These are phyloP conservation scores for Bombus breviceps DNA, from an alignment of 1,140 invertebrate species.

Conservation along the genomic window DNA sequence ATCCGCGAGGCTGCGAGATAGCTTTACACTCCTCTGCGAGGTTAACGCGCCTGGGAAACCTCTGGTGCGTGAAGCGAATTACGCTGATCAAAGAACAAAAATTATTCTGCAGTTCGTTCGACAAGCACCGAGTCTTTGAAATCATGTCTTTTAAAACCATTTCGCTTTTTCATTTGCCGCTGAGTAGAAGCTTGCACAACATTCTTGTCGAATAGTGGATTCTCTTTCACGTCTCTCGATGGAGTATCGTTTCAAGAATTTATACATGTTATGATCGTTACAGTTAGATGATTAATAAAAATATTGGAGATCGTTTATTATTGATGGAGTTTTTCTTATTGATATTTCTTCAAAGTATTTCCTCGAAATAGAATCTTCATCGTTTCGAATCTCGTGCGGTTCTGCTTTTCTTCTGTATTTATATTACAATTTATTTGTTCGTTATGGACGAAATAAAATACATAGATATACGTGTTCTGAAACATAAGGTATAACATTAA, in stretches of 20 bases:
- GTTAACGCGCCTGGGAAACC: not conserved
- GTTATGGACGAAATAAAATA: too few species aligned
- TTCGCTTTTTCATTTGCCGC: slow-evolving; percentile 44
- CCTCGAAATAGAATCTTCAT: too few species aligned
- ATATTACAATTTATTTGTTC: too few species aligned
- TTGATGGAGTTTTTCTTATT: too few species aligned
- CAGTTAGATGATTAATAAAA: too few species aligned
- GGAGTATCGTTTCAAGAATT: not conserved
- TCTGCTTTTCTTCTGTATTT: too few species aligned
- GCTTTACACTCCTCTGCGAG: not conserved
- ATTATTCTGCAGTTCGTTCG: slow-evolving; percentile 12
- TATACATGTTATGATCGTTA: too few species aligned
- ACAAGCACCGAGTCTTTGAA: slow-evolving; percentile 18
- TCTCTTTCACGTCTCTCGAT: slow-evolving; percentile 13
- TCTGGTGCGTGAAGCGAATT: slow-evolving; percentile 34
- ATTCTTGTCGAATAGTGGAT: slow-evolving; percentile 49
- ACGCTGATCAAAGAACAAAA: slow-evolving; percentile 36
- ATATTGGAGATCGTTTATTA: too few species aligned
- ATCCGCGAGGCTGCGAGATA: slow-evolving; percentile 17
- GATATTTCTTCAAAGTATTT: too few species aligned
- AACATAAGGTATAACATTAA: too few species aligned
- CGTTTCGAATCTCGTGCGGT: too few species aligned
- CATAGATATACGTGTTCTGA: too few species aligned
- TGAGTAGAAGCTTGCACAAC: slow-evolving; percentile 33
- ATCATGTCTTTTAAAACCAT: not conserved